Evolutionary conservation across 2,888 invertebrate genomes (phyloP), one percentile per base, ranked within the genome.

Genomic region (Isoperla grammatica): DNA sequence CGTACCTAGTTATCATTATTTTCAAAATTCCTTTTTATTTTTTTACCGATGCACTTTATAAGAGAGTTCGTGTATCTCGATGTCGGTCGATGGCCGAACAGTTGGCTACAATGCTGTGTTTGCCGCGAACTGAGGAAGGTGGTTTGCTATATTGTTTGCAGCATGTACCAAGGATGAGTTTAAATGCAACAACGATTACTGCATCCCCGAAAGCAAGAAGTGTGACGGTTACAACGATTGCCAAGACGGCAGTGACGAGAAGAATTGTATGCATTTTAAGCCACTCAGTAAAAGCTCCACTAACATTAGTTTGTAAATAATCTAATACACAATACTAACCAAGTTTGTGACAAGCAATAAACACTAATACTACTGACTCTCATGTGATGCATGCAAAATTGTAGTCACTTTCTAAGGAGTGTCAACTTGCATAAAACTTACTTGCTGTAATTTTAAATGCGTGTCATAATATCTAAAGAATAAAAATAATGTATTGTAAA

Each of bases 81-180:
- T 29, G 29, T 29, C 29, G 29, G 29, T 29, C 4, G 29, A 29
- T 29, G 29, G 29, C 8, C 29, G 5, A 29, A 29, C 29, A 29
- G 29, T 29, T 29, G 8, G 29, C 29, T 6, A 29, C 8, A 8
- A 29, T 29, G 29, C 8, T 29, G 8, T 8, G 8, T 29, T 29
- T 6, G 29, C 29, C 4, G 29, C 8, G 4, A 29, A 29, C 19
- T 56, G 23, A 60, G 42, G 56, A 19, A 46, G 55, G 55, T 48
- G 15, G 43, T 13, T n/a, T 35, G 19, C 8, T 46, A 22, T 56
- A 29, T 15, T 53, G 49, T 50, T 63, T 60, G 55, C 75, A 86
- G 86, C 84, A 74, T 87, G 87, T 81, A 75, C 79, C 69, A 74
- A 80, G 65, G 79, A 81, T 70, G 80, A 86, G 73, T 87, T 87